A percentile compares a stretch with the other conserved stretches of the same genome.
phyloP scores from a whole-genome alignment of 2,888 invertebrate species.

The Byasa hedistus region DNA sequence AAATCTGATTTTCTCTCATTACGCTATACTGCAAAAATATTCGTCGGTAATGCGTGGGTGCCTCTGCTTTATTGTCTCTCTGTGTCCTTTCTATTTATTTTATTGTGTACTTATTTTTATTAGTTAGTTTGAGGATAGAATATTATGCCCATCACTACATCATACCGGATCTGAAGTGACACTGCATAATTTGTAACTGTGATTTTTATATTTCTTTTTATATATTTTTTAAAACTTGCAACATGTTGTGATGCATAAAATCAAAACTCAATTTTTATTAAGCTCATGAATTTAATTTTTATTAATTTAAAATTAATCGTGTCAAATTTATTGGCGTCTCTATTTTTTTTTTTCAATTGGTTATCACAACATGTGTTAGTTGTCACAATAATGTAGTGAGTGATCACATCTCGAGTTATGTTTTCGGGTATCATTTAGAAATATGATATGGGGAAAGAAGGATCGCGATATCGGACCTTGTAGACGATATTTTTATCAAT shows the following conservation, averaged over 20 bases:
- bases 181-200: constrained; percentile 79
- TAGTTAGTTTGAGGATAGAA: constrained; percentile 60
- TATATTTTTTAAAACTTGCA: constrained; percentile 72
- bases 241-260: constrained; percentile 69
- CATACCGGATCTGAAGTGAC: constrained; percentile 74
- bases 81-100: constrained; percentile 70
- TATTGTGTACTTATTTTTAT: constrained; percentile 72
- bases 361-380: constrained; percentile 58
- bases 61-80: constrained; percentile 74
- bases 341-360: constrained; percentile 44
- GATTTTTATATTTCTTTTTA: constrained; percentile 77
- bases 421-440: constrained; percentile 60
- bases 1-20: constrained; percentile 4
- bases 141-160: constrained; percentile 64
- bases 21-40: constrained; percentile 49
- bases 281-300: not conserved
- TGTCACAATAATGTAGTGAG: constrained; percentile 60
- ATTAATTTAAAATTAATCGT: constrained; percentile 46
- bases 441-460: constrained; percentile 67
- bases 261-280: not conserved
- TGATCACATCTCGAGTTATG: constrained; percentile 40
- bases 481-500: constrained; percentile 5
- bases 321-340: constrained; percentile 47
- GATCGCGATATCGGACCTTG: constrained; percentile 49
- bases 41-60: constrained; percentile 63